Evolutionary conservation across 2,888 invertebrate species (phyloP), one percentile per base, ranked within the genome.

Genomic region (Amphipyra berbera): DNA sequence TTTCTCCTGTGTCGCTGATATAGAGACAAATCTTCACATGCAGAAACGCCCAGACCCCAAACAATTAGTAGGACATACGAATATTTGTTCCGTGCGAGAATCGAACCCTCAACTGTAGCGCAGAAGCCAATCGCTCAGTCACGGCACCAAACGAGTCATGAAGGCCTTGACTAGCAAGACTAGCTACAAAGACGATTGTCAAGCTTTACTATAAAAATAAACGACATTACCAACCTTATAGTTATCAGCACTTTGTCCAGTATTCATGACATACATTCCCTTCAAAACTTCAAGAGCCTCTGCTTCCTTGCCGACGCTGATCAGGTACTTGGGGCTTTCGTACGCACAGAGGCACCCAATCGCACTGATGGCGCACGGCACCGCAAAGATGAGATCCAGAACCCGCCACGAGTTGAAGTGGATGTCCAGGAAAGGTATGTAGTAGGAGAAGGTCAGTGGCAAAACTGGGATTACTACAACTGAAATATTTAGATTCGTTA

Each of bases 291-390:
- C 68, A 42, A 97, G 78, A 0, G 97, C 96, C 58, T 95, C 92
- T 0, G 95, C 90, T 2, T 89, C 82, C 1, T 81, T 93, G 90
- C 96, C 89, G 92, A 96, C 49, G 95, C 95, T 90, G 9, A 97
- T 90, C 47, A 96, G 90, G 81, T 96, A 98, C 84, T 97, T 97
- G 0, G 98, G 98, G 70, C 97, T 98, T 87, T 98, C 98, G 0
- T 97, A 97, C 8, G 96, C 90, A 37, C 87, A 90, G 0, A 91
- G 85, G 0, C 96, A 87, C 0, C 96, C 95, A 0, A 96, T 10
- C 0, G 96, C 95, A 0, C 96, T 96, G 0, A 96, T 30, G 0
- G 96, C 82, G 62, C 96, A 95, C 0, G 97, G 96, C 0, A 96
- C 15, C 0, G 96, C 95, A 76, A 96, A 96, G 0, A 96, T 82